Evolutionary conservation across 1,140 invertebrate genomes (phyloP), one percentile per base, ranked within the genome.

Genomic region (Lethocerus indicus): DNA sequence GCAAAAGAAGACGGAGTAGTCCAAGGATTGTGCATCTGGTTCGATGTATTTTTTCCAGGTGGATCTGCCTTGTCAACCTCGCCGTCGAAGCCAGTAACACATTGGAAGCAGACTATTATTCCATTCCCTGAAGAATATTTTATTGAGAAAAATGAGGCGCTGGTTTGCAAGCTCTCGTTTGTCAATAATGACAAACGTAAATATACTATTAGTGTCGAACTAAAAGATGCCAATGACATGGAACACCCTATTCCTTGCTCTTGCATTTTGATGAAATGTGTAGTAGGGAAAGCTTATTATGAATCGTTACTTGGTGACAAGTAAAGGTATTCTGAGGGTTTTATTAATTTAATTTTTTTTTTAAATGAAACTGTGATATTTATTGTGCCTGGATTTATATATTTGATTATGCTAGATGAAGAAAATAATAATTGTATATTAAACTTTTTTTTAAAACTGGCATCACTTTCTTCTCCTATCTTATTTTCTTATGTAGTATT

Each of bases 91-190:
- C 76, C 73, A 60, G 71, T 73, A 52, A 98, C 95, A 16, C 93
- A 98, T 69, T 98, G 94, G 94, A 94, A 96, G 61, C 94, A 98
- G 69, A 95, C 90, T 2, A 77, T 92, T 5, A 79, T 90, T 59
- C 55, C 68, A 3, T 54, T 70, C 4, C 63, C 63, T 9, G 47
- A 53, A 27, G 53, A 61, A 47, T 47, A 59, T 1, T 24, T 46
- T 3, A 57, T 70, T 13, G 64, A 70, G 56, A 55, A 59, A 47
- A 63, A 59, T 2, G 78, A 84, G 54, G 76, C 81, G 4, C 68
- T 84, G 16, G 77, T 78, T 18, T 83, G 77, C 65, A 68, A 79
- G 59, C 60, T 86, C 29, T 59, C 62, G 23, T 71, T 85, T 60
- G 67, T 63, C 49, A 70, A 74, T 47, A 50, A 54, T 18, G 60